Conservation (phyloP, 2,888 invertebrate genomes). For the Hartigia nigra region DNA sequence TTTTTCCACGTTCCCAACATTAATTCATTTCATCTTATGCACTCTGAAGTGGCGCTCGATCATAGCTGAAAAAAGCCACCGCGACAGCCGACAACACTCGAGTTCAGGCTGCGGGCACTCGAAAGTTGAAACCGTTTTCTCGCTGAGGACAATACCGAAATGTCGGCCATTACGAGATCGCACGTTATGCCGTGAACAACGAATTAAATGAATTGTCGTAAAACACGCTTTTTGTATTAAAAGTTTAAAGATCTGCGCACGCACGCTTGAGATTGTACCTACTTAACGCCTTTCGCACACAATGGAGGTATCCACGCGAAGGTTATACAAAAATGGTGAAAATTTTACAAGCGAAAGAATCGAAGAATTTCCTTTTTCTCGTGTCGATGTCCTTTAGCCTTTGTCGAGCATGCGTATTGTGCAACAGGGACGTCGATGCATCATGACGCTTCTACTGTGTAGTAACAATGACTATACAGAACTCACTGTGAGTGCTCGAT, state of each 20-base stretch:
- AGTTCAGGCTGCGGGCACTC: conserved; percentile 49
- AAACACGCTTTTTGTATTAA: neutral
- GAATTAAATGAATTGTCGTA: neutral
- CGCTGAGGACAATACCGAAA: conserved; percentile 41
- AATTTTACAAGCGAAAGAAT: neutral
- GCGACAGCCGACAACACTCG: conserved; percentile 51
- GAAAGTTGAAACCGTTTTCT: conserved; percentile 60
- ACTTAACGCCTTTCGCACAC: neutral
- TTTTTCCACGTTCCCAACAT: conserved; percentile 35
- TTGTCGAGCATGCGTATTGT: neutral
- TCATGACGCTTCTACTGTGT: conserved; percentile 2
- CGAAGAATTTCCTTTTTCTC: neutral
- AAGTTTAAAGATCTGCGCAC: neutral
- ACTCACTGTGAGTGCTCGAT: conserved; percentile 24
- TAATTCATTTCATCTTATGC: conserved; percentile 61
- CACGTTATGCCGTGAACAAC: neutral
- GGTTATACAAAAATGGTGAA: neutral
- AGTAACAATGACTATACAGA: conserved; percentile 12
- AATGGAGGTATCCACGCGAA: neutral
- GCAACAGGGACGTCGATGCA: conserved; percentile 10
- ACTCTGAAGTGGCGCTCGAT: conserved; percentile 62
- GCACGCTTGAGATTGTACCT: neutral
- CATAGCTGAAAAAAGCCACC: conserved; percentile 57
- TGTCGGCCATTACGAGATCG: conserved; percentile 32
- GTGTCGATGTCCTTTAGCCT: neutral